Evolutionary conservation across 2,888 invertebrate species (phyloP), one percentile per base, ranked within the genome.

Genomic region (Temnothorax unifasciatus): DNA sequence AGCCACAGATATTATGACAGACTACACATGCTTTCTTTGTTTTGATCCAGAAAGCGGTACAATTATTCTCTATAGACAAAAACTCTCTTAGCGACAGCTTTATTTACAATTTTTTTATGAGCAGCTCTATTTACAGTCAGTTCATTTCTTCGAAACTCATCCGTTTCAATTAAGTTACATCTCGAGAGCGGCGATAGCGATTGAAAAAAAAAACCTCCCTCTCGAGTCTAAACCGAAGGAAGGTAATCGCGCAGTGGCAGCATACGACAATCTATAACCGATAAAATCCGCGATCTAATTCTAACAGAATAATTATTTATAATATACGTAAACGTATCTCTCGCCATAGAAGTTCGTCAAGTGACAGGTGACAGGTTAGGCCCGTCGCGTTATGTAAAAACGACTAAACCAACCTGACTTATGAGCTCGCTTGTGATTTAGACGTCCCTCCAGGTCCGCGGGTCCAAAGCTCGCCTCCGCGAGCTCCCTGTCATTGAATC

Each of bases 401-500:
- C 61, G 15, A 41, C n/a, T 76, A 81, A 69, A 87, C 91, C 87
- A 89, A 94, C 94, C 94, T 92, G 94, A 93, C 92, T 95, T 91
- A 91, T 95, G 90, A 89, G 95, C 91, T 90, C 94, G 92, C 95
- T 96, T 96, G 93, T 97, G 97, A 93, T 97, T 97, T 89, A 97
- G 95, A 94, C 97, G 96, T 85, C 97, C 97, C 95, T 97, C 97
- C 86, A 97, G 95, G 85, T 96, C 96, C 87, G 96, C 96, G 85
- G 95, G 93, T 52, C 96, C 96, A 92, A 96, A 96, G 94, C 97
- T 96, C 93, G 97, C 93, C 88, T 96, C 96, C 92, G 96, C 96
- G 86, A 97, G 95, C 95, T 97, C 97, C 93, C 96, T 96, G 88
- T 96, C 96, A 94, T 97, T 97, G 95, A 96, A 97, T 95, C 97